Evolutionary conservation across 2,113 vertebrate genomes (phyloP), one percentile per base, ranked within the genome.

Genomic region (Cottus gobio): DNA sequence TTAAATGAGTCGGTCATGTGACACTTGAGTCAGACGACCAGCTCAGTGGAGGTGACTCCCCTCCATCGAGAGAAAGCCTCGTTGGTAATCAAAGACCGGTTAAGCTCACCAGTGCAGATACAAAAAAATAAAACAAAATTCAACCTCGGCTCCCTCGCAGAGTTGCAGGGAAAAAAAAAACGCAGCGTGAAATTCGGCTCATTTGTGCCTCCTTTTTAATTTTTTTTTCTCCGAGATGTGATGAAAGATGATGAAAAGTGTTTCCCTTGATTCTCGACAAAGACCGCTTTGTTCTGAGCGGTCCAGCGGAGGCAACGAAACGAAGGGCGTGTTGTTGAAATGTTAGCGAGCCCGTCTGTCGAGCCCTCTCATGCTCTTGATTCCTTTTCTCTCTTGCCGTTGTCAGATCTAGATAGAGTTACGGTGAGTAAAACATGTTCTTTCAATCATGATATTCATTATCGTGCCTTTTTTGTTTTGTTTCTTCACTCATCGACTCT

Each of bases 171-270:
- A n/a, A n/a, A n/a, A n/a, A n/a, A n/a, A n/a, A n/a, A n/a, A n/a
- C n/a, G n/a, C n/a, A n/a, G n/a, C n/a, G n/a, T n/a, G n/a, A 79
- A 83, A 68, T 58, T 65, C 50, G 30, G 22, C 69, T 63, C 15
- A 16, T 58, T 46, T 64, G 44, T 57, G 67, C 69, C 44, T 44
- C 34, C n/a, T n/a, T n/a, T n/a, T n/a, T n/a, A n/a, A n/a, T 54
- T 44, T 44, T 44, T 13, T 13, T 42, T 13, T 42, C 7, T 13
- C 10, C 8, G 36, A 70, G 56, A 64, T 79, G 56, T 77, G 88
- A 87, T 85, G 74, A 85, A 74, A 90, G 71, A 76, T 48, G 64
- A 63, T 83, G 84, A 75, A 83, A 84, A 71, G 58, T 22, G 7
- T 31, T 50, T 2, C 26, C 10, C 44, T 76, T 60, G 20, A 46